These are phyloP conservation scores for Acleris cristana DNA, from an alignment of 2,888 invertebrate genomes.

Conservation along the genomic window DNA sequence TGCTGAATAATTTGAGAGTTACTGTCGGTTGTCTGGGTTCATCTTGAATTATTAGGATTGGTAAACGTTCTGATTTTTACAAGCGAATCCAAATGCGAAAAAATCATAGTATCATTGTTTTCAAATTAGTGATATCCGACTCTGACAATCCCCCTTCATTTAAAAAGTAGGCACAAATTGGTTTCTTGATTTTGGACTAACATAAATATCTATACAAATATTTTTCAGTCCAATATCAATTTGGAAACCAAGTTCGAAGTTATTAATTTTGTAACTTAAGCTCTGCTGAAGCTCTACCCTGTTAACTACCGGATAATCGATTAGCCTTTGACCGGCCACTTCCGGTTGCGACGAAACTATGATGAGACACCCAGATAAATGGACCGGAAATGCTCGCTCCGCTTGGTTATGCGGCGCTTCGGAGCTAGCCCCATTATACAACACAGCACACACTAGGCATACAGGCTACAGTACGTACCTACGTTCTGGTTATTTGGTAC, in stretches of 20 bases:
- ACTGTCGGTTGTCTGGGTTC: neutral
- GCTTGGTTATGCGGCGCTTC: conserved; percentile 43
- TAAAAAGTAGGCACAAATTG: too few relatives aligned
- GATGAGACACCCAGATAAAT: conserved; percentile 72
- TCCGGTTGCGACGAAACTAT: conserved; percentile 75
- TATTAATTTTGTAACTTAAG: neutral
- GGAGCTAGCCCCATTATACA: conserved; percentile 18
- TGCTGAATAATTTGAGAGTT: conserved; percentile 12
- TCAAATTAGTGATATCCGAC: too few relatives aligned
- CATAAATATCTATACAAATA: too few relatives aligned
- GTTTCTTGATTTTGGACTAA: too few relatives aligned
- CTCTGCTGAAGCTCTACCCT: conserved; percentile 39
- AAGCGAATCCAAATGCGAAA: too few relatives aligned
- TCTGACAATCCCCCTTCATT: too few relatives aligned
- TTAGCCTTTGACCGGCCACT: conserved; percentile 78
- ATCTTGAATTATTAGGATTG: neutral
- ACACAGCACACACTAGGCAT: neutral
- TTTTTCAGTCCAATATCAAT: too few relatives aligned
- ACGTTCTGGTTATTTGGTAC: neutral
- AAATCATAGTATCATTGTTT: too few relatives aligned
- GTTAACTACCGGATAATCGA: conserved; percentile 76
- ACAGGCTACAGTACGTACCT: neutral
- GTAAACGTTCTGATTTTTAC: neutral
- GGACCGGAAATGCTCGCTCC: conserved; percentile 64
- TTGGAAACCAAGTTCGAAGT: too few relatives aligned